These are phyloP conservation scores for Loriculus beryllinus DNA, from an alignment of 2,797 vertebrate species.

Conservation along the genomic window DNA sequence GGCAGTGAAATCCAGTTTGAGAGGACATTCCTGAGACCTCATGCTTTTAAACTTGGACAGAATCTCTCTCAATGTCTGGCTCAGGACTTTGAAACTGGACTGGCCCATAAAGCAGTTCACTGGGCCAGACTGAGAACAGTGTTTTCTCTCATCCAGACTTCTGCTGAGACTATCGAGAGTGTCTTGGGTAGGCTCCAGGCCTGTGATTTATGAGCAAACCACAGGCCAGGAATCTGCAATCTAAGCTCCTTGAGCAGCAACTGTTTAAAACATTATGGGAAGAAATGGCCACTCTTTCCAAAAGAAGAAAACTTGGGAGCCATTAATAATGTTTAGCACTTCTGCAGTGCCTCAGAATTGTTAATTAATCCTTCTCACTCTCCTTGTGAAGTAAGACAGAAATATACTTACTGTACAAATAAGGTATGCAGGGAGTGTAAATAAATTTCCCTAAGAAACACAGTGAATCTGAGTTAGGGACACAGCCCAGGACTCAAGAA, in stretches of 20 bases:
- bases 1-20: conserved; percentile 39
- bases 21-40: conserved; percentile 26
- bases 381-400: background rate
- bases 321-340: conserved; percentile 46
- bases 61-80: background rate
- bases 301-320: conserved; percentile 38
- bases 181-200: conserved; percentile 53
- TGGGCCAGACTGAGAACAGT: conserved; percentile 42
- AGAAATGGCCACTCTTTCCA: conserved; percentile 55
- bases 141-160: conserved; percentile 53
- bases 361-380: conserved; percentile 18
- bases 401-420: background rate
- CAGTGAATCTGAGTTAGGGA: background rate
- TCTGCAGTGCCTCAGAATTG: background rate
- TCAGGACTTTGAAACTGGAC: background rate
- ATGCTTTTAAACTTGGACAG: conserved; percentile 30
- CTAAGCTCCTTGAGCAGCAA: conserved; percentile 55
- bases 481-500: background rate
- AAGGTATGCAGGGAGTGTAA: background rate
- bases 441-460: background rate
- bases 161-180: conserved; percentile 34
- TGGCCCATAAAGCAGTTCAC: conserved; percentile 8
- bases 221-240: conserved; percentile 60
- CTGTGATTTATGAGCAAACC: conserved; percentile 58
- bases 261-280: conserved; percentile 64